Percentiles rank a stretch among this genome's conserved stretches.
Evolutionary conservation across 64 coral and sea anemone species (phyloP).

Genomic region (Acropora yongei): DNA sequence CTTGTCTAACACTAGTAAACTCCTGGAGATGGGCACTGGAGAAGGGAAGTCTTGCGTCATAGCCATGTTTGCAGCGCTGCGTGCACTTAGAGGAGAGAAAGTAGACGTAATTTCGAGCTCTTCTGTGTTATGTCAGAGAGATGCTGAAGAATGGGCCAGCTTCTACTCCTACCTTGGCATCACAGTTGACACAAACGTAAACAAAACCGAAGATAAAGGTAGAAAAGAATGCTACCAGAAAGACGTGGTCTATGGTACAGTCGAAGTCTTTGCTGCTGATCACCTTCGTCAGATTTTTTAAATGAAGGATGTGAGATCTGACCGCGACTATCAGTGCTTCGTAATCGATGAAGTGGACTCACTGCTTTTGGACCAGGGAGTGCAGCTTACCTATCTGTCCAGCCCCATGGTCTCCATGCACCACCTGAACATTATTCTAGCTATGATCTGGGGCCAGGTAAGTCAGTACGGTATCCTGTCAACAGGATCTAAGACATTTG

Average conservation of each 20-base stretch:
- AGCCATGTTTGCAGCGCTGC: slow-evolving; percentile 35
- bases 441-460: slow-evolving; percentile 27
- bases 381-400: slow-evolving; percentile 28
- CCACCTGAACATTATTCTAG: slow-evolving; percentile 29
- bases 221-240: slow-evolving; percentile 31
- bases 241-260: slow-evolving; percentile 34
- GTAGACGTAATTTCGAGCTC: slow-evolving; percentile 37
- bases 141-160: not conserved
- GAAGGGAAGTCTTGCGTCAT: slow-evolving; percentile 48
- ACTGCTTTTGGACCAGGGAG: slow-evolving; percentile 39
- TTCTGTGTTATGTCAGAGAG: slow-evolving; percentile 31
- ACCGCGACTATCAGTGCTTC: not conserved
- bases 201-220: slow-evolving; percentile 26
- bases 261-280: slow-evolving; percentile 27
- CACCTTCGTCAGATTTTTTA: slow-evolving; percentile 33
- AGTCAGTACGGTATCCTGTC: slow-evolving; percentile 5
- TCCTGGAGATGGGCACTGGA: slow-evolving; percentile 41
- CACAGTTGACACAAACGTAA: slow-evolving; percentile 14
- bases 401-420: slow-evolving; percentile 38
- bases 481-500: not conserved
- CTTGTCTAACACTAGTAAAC: not conserved
- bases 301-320: slow-evolving; percentile 42
- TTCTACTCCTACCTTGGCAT: not conserved
- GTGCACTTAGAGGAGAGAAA: slow-evolving; percentile 11
- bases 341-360: slow-evolving; percentile 50